Conservation (phyloP, 2,888 invertebrate species). For the Harpalus rubripes region DNA sequence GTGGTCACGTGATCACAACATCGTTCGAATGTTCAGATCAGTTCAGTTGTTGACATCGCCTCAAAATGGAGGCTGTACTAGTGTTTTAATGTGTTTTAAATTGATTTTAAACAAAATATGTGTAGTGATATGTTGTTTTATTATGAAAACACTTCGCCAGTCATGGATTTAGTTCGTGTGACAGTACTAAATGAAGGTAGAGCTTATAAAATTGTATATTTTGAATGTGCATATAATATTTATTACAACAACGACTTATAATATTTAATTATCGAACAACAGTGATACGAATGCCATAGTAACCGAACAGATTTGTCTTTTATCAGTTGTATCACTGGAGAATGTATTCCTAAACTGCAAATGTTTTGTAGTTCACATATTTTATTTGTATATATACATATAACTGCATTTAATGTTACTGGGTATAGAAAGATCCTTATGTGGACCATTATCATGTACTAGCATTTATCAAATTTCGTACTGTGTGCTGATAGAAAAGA, state of each 20-base stretch:
- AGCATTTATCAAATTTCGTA: slow-evolving; percentile 66
- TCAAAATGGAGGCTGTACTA: no score
- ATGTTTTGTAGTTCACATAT: slow-evolving; percentile 45
- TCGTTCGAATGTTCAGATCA: no score
- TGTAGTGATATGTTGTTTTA: no score
- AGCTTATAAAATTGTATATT: slow-evolving; percentile 48
- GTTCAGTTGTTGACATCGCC: no score
- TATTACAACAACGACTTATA: slow-evolving; percentile 63
- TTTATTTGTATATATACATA: slow-evolving; percentile 66
- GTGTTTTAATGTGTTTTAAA: no score
- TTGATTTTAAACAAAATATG: no score
- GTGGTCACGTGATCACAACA: no score
- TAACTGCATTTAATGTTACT: slow-evolving; percentile 63
- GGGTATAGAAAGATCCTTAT: slow-evolving; percentile 54
- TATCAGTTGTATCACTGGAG: slow-evolving; percentile 27
- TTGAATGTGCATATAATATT: slow-evolving; percentile 55
- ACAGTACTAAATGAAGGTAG: slow-evolving; percentile 8
- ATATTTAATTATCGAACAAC: slow-evolving; percentile 58
- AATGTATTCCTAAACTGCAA: slow-evolving; percentile 56
- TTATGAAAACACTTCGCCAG: no score
- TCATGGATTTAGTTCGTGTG: no score
- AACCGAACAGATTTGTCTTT: slow-evolving; percentile 36
- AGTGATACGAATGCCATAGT: slow-evolving; percentile 47
- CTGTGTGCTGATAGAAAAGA: slow-evolving; percentile 54
- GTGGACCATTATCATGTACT: slow-evolving; percentile 65